Evolutionary conservation across 2,888 invertebrate genomes (phyloP), one percentile per base, ranked within the genome.

Genomic region (Hyalella azteca): DNA sequence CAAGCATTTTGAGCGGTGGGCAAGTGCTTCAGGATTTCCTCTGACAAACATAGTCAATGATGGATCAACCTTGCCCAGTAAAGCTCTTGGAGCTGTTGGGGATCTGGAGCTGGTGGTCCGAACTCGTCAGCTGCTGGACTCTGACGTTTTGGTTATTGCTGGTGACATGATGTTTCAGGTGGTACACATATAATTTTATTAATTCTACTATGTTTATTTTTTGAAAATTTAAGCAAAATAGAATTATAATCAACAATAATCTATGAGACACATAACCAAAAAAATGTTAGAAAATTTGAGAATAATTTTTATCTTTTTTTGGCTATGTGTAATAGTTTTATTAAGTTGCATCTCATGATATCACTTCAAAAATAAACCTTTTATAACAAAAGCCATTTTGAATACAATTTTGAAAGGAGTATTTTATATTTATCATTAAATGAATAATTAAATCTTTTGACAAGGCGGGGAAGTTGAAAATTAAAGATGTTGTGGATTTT

Each of bases 1-100:
- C 80, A 85, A 85, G 48, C 81, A 85, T 75, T 85, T 85, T 79
- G 85, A 85, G 77, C 81, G 85, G 19, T 85, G 85, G 85, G 85
- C 85, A 15, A 85, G 84, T 73, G 85, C 85, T 13, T 82, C 85
- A 0, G 85, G 84, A 59, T 85, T 85, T 73, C 85, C 85, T 36
- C 78, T 84, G 22, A 83, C 77, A 29, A 85, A 85, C 54, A 80
- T 85, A 39, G 77, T 85, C 36, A 85, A 85, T 75, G 83, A 85
- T 80, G 85, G 85, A 59, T 84, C 85, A 9, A 85, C 85, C 11
- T 60, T 81, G 41, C 81, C 81, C 49, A 41, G 49, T 13, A 85
- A 81, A 45, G 76, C 81, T 48, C 54, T 84, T 41, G 85, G 85
- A 39, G 81, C 85, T 1, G 60, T 85, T 26, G 79, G 82, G 41